Evolutionary conservation across 2,888 invertebrate species (phyloP).

Genomic region (Synergus umbraculus): DNA sequence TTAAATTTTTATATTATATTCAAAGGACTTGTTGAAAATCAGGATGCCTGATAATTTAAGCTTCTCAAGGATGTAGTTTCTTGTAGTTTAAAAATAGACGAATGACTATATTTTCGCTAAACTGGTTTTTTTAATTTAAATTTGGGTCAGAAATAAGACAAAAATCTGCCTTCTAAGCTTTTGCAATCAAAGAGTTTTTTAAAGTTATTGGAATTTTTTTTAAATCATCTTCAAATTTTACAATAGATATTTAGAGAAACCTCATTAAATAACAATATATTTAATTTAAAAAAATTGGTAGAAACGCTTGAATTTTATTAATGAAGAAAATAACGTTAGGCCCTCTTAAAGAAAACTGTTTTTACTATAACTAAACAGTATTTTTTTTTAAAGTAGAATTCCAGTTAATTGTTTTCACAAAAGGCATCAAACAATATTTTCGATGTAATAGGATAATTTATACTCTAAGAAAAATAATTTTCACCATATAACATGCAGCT

Average conservation of each 20-base stretch:
- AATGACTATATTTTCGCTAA: not conserved
- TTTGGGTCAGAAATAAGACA: not conserved
- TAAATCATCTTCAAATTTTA: not conserved
- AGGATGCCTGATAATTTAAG: not conserved
- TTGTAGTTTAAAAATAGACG: not conserved
- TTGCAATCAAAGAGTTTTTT: not conserved
- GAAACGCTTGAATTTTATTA: not conserved
- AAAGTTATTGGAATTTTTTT: not conserved
- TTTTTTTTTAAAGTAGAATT: not conserved
- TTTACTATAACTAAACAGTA: not conserved
- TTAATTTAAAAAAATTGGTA: not conserved
- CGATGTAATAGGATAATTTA: constrained; percentile 16
- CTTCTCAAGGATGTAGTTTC: not conserved
- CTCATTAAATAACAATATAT: not conserved
- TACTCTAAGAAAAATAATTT: not conserved
- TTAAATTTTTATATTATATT: too few species aligned
- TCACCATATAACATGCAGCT: constrained; percentile 29
- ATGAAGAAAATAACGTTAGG: not conserved
- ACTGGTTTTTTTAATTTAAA: not conserved
- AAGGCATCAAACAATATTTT: constrained; percentile 27
- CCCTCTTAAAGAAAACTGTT: not conserved
- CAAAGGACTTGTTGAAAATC: not conserved
- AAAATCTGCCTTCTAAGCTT: not conserved
- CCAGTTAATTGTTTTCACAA: not conserved
- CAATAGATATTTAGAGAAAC: not conserved